phyloP scores from a whole-genome alignment of 2,888 invertebrate species.

The Drosophila lacicola region DNA sequence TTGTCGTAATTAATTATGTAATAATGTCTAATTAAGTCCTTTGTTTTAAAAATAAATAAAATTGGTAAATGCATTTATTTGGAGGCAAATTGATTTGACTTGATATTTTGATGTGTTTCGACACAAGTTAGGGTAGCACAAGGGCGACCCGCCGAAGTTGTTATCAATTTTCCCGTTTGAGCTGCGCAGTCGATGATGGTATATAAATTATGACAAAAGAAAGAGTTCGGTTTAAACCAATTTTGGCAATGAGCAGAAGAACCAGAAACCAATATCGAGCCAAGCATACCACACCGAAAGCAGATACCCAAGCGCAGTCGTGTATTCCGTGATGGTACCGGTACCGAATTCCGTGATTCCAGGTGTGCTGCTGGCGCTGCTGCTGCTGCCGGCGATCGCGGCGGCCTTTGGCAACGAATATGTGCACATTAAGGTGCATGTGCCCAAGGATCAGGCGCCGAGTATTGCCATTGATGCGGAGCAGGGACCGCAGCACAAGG shows the following conservation, averaged over 20 bases:
- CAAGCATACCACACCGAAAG: neutral
- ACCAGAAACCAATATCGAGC: neutral
- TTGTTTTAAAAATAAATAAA: too few relatives aligned
- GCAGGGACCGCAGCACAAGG: conserved; percentile 49
- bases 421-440: conserved; percentile 79
- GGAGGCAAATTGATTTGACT: too few relatives aligned
- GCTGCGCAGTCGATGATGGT: conserved; percentile 48
- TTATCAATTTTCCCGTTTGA: conserved; percentile 32
- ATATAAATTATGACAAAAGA: conserved; percentile 76
- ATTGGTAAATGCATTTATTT: too few relatives aligned
- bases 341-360: too few relatives aligned
- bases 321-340: conserved; percentile 7
- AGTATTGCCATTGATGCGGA: conserved; percentile 41
- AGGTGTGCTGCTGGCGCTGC: conserved; percentile 15
- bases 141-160: neutral
- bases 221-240: conserved; percentile 75
- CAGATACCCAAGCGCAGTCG: conserved; percentile 8
- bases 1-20: too few relatives aligned
- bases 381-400: conserved; percentile 27
- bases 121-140: conserved; percentile 34
- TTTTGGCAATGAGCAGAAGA: conserved; percentile 55
- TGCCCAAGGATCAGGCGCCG: conserved; percentile 66
- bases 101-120: too few relatives aligned
- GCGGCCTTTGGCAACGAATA: conserved; percentile 73
- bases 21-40: too few relatives aligned